Base-by-base conservation (phyloP, 2,797 vertebrate species). In the Etheostoma nigrum region DNA sequence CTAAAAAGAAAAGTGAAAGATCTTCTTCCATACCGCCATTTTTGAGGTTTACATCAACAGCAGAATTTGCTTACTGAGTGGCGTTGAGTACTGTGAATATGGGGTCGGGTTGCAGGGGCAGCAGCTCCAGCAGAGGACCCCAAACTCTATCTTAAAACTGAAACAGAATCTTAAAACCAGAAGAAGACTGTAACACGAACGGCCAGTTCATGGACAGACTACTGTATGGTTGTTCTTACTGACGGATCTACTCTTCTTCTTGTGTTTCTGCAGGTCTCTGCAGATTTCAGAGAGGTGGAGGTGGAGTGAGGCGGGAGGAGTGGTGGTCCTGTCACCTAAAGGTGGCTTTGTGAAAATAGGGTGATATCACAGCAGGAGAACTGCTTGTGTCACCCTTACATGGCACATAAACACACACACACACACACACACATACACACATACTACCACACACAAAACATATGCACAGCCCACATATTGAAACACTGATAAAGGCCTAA, bases 341-440 rank as follows among this genome's bases (percentile, higher is more conserved):
- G 71, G 88, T 81, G 85, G 85, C 66, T 79, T 76, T 67, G 42
- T 68, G 36, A 71, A 89, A 82, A 55, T 42, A 48, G 49, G 80
- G 82, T 25, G 85, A 92, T 75, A 87, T 85, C 84, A 93, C 93
- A 93, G 90, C 89, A 92, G 92, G 9, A 94, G 91, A 94, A 93
- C 90, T 92, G 90, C 83, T 93, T 93, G 91, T 92, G 84, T 92
- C 88, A 64, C 68, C 84, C 36, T 70, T 44, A 51, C 72, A 75
- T 19, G 12, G 78, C 59, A 83, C 49, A 67, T 27, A 74, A 55
- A 68, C 59, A 82, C 40, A 76, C 44, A 82, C 67, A 47, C 53
- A 72, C 64, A 72, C 27, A 72, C 30, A 71, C 40, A 74, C 25
- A 23, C 21, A 23, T 1, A 23, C 21, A 23, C 21, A 23, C 21